These are phyloP conservation scores for Sarcophilus harrisii DNA, from an alignment of 2,797 vertebrate species.

Conservation along the genomic window DNA sequence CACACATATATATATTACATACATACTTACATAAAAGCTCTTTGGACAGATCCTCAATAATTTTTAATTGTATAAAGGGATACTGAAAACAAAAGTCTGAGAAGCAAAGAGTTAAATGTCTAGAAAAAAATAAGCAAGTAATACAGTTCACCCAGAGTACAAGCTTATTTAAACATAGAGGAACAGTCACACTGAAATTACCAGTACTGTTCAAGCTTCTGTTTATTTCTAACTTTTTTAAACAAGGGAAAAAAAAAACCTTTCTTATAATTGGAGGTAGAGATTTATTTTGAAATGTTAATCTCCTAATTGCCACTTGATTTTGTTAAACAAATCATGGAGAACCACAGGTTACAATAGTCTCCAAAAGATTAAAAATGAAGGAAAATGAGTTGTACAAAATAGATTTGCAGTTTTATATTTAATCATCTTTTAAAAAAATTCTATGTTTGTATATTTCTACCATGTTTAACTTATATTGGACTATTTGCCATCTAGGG, in stretches of 20 bases:
- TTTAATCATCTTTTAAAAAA: background rate
- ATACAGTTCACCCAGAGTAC: background rate
- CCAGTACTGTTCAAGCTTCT: background rate
- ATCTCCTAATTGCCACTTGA: background rate
- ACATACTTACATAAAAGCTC: no score
- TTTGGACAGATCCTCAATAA: no score
- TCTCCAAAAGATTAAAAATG: background rate
- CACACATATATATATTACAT: no score
- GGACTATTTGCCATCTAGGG: no score
- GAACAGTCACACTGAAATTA: background rate
- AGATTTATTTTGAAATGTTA: background rate
- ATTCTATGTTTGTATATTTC: background rate
- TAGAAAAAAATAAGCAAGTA: background rate
- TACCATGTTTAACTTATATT: no score
- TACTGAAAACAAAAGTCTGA: no score
- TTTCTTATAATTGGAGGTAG: background rate
- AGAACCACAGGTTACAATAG: background rate
- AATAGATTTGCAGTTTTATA: background rate
- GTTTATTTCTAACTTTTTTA: background rate
- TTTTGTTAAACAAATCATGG: background rate
- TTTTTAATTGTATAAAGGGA: no score
- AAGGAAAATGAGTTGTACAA: background rate
- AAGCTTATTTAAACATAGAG: background rate
- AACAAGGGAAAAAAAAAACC: background rate
- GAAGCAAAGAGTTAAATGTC: background rate